Conservation (phyloP, 2,888 invertebrate species). For the Anorthoa munda region DNA sequence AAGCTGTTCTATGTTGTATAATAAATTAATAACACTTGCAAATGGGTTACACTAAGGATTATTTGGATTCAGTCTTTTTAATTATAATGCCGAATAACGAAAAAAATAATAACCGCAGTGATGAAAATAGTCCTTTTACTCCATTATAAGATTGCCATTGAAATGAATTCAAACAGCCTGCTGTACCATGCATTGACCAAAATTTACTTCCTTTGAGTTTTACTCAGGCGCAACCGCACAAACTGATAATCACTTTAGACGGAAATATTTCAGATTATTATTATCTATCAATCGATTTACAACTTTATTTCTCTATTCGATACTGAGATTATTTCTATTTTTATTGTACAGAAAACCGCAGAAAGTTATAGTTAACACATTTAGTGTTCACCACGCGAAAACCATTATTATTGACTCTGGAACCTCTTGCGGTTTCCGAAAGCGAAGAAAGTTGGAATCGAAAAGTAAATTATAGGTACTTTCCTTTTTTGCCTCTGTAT, state of each 20-base stretch:
- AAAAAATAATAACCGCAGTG: too few species aligned
- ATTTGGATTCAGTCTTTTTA: too few species aligned
- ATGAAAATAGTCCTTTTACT: background rate
- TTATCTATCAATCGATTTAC: conserved; percentile 20
- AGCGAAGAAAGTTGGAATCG: conserved; percentile 49
- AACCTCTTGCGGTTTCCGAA: conserved; percentile 50
- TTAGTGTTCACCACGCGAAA: conserved; percentile 51
- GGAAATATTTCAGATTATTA: conserved; percentile 30
- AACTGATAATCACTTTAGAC: conserved; percentile 16
- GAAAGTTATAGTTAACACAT: conserved; percentile 49
- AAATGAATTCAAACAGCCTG: background rate
- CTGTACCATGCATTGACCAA: background rate
- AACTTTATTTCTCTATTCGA: conserved; percentile 48
- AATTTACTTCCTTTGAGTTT: conserved; percentile 15
- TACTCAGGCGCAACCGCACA: conserved; percentile 1
- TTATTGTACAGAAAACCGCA: conserved; percentile 43
- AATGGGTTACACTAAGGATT: too few species aligned
- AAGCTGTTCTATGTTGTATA: too few species aligned
- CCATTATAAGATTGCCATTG: background rate
- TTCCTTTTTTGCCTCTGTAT: conserved; percentile 25
- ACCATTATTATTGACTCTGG: conserved; percentile 47
- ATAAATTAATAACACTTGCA: too few species aligned
- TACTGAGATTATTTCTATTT: conserved; percentile 16
- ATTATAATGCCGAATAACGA: too few species aligned
- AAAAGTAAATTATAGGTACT: conserved; percentile 50